Conservation (phyloP, 1,140 invertebrate species). For the Drosophila sechellia region DNA sequence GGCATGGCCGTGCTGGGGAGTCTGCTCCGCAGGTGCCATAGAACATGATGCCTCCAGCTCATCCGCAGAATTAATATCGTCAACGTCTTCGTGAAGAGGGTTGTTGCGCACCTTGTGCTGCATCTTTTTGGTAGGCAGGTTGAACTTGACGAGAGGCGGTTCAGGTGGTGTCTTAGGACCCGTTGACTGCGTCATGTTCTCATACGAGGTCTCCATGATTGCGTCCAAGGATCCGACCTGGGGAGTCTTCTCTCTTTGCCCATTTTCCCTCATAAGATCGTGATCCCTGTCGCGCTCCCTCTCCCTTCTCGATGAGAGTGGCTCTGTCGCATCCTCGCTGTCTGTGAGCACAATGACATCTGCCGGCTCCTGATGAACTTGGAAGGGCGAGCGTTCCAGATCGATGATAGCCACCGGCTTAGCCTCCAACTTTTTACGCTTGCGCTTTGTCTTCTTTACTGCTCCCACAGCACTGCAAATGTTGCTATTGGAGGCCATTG, state of each 20-base stretch:
- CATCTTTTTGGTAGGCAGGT: constrained; percentile 86
- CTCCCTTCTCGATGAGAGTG: constrained; percentile 28
- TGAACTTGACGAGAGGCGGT: constrained; percentile 89
- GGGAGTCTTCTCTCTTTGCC: constrained; percentile 72
- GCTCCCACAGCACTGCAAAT: constrained; percentile 9
- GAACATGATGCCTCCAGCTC: constrained; percentile 63
- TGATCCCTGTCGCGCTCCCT: constrained; percentile 39
- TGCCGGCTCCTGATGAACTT: constrained; percentile 91
- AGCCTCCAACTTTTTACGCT: constrained; percentile 85
- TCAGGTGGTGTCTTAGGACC: constrained; percentile 91
- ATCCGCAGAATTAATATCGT: constrained; percentile 79
- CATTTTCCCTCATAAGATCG: constrained; percentile 50
- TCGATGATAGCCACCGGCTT: constrained; percentile 93
- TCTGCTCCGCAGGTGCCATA: constrained; percentile 13
- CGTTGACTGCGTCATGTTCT: constrained; percentile 63
- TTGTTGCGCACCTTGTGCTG: constrained; percentile 87
- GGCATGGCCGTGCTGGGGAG: constrained; percentile 16
- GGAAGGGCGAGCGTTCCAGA: constrained; percentile 92
- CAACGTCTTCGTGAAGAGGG: constrained; percentile 86
- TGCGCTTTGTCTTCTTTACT: constrained; percentile 59
- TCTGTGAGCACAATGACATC: constrained; percentile 93
- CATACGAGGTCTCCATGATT: constrained; percentile 78
- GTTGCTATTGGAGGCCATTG: constrained; percentile 45
- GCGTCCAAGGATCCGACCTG: constrained; percentile 60
- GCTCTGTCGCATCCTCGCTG: constrained; percentile 88